Percentiles rank a stretch among this genome's conserved stretches.
Evolutionary conservation across 2,888 invertebrate genomes (phyloP).

Genomic region (Fragum fragum): DNA sequence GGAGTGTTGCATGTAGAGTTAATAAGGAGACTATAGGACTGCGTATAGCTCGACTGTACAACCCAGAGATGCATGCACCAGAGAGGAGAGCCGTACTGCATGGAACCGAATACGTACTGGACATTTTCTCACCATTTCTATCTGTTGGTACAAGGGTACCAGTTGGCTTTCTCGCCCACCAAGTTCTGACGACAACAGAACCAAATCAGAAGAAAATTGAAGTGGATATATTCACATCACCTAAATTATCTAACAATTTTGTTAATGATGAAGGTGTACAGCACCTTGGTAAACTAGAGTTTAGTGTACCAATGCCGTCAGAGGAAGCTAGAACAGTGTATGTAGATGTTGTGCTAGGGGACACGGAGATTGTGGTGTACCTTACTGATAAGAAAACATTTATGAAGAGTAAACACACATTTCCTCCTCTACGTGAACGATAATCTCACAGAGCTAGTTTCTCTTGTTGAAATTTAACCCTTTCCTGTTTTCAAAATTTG

Average conservation of each 20-base stretch:
- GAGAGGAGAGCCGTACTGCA: conserved; percentile 36
- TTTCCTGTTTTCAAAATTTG: too few relatives aligned
- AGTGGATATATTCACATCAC: conserved; percentile 55
- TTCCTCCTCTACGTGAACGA: conserved; percentile 28
- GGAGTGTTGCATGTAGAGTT: conserved; percentile 44
- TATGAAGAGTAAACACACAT: conserved; percentile 34
- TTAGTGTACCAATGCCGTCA: conserved; percentile 55
- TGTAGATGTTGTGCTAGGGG: conserved; percentile 58
- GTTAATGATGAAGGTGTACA: conserved; percentile 56
- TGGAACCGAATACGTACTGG: conserved; percentile 59
- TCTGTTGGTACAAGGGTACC: conserved; percentile 63
- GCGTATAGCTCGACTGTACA: conserved; percentile 60
- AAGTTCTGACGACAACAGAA: conserved; percentile 60
- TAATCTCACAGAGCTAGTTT: background rate
- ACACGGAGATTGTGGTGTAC: conserved; percentile 48
- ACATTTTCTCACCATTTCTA: conserved; percentile 67
- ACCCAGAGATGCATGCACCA: conserved; percentile 61
- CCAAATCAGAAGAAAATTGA: conserved; percentile 61
- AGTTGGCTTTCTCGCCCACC: conserved; percentile 60
- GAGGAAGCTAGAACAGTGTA: conserved; percentile 59
- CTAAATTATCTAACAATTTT: conserved; percentile 52
- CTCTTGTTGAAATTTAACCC: too few relatives aligned
- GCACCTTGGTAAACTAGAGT: conserved; percentile 53
- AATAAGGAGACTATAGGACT: conserved; percentile 53
- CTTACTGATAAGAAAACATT: conserved; percentile 63